Conservation (phyloP, 2,888 invertebrate species). For the Tuberolachnus salignus region DNA sequence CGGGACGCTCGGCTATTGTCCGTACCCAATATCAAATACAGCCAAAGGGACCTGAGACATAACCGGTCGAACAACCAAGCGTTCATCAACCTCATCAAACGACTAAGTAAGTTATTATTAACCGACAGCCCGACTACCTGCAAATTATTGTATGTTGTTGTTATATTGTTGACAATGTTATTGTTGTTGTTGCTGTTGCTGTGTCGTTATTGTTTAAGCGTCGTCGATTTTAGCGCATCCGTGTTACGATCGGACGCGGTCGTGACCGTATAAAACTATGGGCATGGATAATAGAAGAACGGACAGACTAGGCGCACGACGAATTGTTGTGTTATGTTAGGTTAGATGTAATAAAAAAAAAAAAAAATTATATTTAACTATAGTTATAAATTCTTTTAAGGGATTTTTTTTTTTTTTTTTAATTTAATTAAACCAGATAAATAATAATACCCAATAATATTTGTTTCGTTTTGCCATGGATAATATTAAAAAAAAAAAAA, state of each 20-base stretch:
- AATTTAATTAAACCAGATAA: no score
- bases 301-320: no score
- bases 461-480: no score
- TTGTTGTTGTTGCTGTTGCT: neutral
- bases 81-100: conserved; percentile 78
- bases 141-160: conserved; percentile 9
- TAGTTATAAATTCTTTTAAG: no score
- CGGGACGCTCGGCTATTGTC: conserved; percentile 74
- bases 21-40: conserved; percentile 72
- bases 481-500: no score
- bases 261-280: no score
- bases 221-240: conserved; percentile 10
- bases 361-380: no score
- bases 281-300: no score
- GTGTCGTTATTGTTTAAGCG: neutral
- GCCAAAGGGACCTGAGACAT: conserved; percentile 65
- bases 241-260: conserved; percentile 9
- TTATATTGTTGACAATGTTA: neutral
- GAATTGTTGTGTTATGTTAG: no score
- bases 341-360: no score
- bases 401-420: no score
- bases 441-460: no score
- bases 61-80: conserved; percentile 62
- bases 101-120: conserved; percentile 79
- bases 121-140: neutral